These are phyloP conservation scores for Numenius phaeopus DNA, from an alignment of 2,797 vertebrate genomes.

Conservation along the genomic window DNA sequence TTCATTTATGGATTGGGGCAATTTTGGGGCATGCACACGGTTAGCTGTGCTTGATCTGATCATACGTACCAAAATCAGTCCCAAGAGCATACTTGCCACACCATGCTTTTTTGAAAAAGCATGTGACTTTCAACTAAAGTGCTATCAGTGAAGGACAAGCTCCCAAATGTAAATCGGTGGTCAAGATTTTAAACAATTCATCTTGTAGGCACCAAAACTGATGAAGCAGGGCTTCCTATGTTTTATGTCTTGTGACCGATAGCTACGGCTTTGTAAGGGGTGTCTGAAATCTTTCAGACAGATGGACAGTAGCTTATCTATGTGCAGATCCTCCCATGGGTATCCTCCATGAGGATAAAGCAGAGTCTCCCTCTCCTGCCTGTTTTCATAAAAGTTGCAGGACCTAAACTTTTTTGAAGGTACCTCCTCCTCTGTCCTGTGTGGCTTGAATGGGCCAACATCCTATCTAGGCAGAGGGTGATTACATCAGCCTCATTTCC, in stretches of 20 bases:
- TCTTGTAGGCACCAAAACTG: background rate
- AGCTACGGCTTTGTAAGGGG: background rate
- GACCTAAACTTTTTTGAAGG: background rate
- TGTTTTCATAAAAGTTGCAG: background rate
- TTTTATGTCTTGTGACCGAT: background rate
- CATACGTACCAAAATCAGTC: background rate
- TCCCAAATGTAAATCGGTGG: background rate
- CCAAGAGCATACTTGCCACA: background rate
- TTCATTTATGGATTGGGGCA: background rate
- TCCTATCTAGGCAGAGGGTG: background rate
- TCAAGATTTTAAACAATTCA: background rate
- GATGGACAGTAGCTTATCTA: background rate
- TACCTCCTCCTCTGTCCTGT: background rate
- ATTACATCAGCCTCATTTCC: background rate
- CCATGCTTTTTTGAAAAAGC: background rate
- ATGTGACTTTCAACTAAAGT: background rate
- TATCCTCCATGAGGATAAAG: background rate
- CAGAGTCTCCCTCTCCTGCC: background rate
- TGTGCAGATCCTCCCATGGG: background rate
- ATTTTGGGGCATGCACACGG: background rate
- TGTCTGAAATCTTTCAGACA: background rate
- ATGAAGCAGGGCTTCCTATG: background rate
- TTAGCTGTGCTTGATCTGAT: background rate
- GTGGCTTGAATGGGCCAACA: background rate
- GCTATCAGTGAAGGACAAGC: background rate